Percentiles rank a stretch among this genome's conserved stretches.
phyloP scores from a whole-genome alignment of 2,113 vertebrate species.

The Amblyopsis rosae region DNA sequence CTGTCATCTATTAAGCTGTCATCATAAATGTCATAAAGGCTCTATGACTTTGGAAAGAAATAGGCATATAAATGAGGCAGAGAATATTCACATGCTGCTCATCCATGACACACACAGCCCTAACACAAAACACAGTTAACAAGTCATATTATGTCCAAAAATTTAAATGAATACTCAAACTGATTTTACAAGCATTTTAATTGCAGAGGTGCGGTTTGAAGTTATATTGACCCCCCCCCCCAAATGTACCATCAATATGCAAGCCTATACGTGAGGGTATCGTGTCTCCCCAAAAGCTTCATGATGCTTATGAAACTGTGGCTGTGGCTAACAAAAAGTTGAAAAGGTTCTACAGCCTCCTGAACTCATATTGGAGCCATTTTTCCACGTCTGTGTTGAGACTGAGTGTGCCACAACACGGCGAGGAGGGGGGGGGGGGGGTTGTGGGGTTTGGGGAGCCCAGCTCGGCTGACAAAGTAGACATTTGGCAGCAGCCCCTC shows the following conservation, averaged over 20 bases:
- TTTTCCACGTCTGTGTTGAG: constrained; percentile 35
- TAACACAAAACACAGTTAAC: too few relatives aligned
- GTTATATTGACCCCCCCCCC: too few relatives aligned
- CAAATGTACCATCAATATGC: background rate
- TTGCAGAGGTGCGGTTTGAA: too few relatives aligned
- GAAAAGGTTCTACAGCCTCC: too few relatives aligned
- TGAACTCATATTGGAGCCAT: constrained; percentile 12
- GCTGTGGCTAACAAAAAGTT: too few relatives aligned
- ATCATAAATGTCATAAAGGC: too few relatives aligned
- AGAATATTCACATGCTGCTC: too few relatives aligned
- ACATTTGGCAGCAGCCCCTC: constrained; percentile 1
- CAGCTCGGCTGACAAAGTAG: constrained; percentile 43
- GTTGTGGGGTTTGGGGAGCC: constrained; percentile 41
- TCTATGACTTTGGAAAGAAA: too few relatives aligned
- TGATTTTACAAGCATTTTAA: constrained; percentile 55
- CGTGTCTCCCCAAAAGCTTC: constrained; percentile 61
- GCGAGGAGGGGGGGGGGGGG: constrained; percentile 34
- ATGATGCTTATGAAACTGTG: background rate
- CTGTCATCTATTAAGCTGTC: too few relatives aligned
- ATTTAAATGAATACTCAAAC: constrained; percentile 9
- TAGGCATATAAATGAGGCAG: too few relatives aligned
- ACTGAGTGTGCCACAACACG: constrained; percentile 30
- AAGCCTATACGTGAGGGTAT: constrained; percentile 40
- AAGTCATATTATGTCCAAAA: too few relatives aligned
- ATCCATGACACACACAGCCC: too few relatives aligned